Evolutionary conservation across 2,113 vertebrate genomes (phyloP).

Genomic region (Dendrocopos noguchii): DNA sequence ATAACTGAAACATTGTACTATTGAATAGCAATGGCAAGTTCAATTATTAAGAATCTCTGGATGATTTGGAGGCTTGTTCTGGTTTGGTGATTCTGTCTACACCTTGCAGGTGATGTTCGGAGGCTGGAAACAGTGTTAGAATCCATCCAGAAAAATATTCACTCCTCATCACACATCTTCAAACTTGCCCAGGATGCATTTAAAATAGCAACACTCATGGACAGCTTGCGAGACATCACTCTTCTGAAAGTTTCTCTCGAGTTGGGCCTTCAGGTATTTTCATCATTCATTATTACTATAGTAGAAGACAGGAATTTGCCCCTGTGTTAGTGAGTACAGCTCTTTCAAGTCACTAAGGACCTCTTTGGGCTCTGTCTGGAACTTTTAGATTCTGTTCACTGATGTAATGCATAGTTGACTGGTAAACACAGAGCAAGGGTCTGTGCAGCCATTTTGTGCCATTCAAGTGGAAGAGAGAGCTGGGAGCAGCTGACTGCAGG

Average conservation of each 20-base stretch:
- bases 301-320: not conserved
- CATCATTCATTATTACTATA: not conserved
- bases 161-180: constrained; percentile 94
- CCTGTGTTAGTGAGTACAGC: not conserved
- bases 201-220: constrained; percentile 87
- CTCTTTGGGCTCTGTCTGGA: not conserved
- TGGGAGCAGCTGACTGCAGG: not conserved
- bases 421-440: not conserved
- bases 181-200: constrained; percentile 87
- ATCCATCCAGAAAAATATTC: constrained; percentile 87
- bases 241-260: constrained; percentile 86
- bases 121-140: constrained; percentile 91
- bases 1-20: not conserved
- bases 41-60: not conserved
- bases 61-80: constrained; percentile 25
- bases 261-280: constrained; percentile 83
- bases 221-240: constrained; percentile 84
- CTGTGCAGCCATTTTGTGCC: not conserved
- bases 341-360: not conserved
- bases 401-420: not conserved
- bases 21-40: not conserved
- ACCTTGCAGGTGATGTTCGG: constrained; percentile 88
- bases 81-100: constrained; percentile 41
- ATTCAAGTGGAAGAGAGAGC: not conserved
- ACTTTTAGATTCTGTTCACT: not conserved